Evolutionary conservation across 2,797 vertebrate genomes (phyloP).

Genomic region (Tragopan temminckii): DNA sequence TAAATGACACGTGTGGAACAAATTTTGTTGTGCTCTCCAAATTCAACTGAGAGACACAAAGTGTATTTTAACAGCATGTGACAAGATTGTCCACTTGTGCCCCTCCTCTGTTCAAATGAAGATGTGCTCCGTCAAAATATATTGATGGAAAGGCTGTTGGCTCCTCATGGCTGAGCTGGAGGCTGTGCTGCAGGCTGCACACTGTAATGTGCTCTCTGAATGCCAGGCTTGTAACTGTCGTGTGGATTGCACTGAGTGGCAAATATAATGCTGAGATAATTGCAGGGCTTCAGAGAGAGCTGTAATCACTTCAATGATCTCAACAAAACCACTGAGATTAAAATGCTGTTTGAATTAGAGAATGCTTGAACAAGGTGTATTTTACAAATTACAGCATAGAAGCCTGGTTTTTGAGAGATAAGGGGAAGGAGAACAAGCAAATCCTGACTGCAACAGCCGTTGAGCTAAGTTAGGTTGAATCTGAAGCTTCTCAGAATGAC

Average conservation of each 20-base stretch:
- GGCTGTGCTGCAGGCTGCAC: not conserved
- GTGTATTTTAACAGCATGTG: not conserved
- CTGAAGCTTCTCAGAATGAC: not conserved
- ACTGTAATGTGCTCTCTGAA: not conserved
- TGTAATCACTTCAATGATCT: not conserved
- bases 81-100: not conserved
- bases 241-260: not conserved
- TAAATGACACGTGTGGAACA: rapidly evolving
- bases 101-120: not conserved
- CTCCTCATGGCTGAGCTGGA: not conserved
- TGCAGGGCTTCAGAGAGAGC: not conserved
- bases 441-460: not conserved
- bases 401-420: not conserved
- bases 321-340: not conserved
- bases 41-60: rapidly evolving
- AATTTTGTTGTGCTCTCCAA: not conserved
- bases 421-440: not conserved
- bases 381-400: not conserved
- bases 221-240: not conserved
- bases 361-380: rapidly evolving
- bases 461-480: not conserved
- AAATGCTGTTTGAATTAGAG: not conserved
- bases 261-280: not conserved
- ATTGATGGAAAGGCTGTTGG: rapidly evolving
- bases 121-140: not conserved